Conservation (phyloP, 2,888 invertebrate genomes). For the Hypomecis atomaria region DNA sequence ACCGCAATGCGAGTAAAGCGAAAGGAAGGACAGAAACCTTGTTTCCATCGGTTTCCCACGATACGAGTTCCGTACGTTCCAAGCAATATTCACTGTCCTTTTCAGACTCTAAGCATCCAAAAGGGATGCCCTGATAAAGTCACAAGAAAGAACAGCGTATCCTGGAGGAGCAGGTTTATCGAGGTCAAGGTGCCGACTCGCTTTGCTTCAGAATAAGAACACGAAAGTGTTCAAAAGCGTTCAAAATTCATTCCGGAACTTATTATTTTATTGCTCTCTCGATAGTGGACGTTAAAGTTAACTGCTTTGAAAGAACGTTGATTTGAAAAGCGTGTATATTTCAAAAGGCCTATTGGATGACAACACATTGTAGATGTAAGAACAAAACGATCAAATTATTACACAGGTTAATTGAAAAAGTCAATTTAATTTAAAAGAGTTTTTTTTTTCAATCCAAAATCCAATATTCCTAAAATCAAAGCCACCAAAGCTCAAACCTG, state of each 20-base stretch:
- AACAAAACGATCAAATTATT: not conserved
- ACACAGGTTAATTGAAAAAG: not conserved
- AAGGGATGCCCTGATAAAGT: slow-evolving; percentile 40
- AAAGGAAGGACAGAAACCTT: slow-evolving; percentile 74
- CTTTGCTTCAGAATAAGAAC: slow-evolving; percentile 34
- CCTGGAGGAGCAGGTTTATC: slow-evolving; percentile 63
- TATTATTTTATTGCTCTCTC: slow-evolving; percentile 33
- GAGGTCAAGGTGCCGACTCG: slow-evolving; percentile 55
- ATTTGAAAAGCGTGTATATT: slow-evolving; percentile 36
- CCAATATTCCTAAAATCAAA: too few relatives aligned
- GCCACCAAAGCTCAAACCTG: too few relatives aligned
- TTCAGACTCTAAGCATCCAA: slow-evolving; percentile 45
- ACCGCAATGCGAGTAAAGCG: slow-evolving; percentile 53
- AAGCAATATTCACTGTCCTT: slow-evolving; percentile 50
- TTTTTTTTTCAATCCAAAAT: too few relatives aligned
- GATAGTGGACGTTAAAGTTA: slow-evolving; percentile 40
- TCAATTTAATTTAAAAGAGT: not conserved
- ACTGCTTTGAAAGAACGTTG: slow-evolving; percentile 38
- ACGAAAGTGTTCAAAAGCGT: slow-evolving; percentile 20
- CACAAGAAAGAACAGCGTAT: slow-evolving; percentile 58
- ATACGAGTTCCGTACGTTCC: slow-evolving; percentile 54
- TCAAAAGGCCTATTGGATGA: slow-evolving; percentile 12
- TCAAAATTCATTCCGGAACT: slow-evolving; percentile 29
- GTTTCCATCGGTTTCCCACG: slow-evolving; percentile 75
- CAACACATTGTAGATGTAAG: too few relatives aligned